Conservation (phyloP, 2,888 invertebrate genomes). For the Watsonalla binaria region DNA sequence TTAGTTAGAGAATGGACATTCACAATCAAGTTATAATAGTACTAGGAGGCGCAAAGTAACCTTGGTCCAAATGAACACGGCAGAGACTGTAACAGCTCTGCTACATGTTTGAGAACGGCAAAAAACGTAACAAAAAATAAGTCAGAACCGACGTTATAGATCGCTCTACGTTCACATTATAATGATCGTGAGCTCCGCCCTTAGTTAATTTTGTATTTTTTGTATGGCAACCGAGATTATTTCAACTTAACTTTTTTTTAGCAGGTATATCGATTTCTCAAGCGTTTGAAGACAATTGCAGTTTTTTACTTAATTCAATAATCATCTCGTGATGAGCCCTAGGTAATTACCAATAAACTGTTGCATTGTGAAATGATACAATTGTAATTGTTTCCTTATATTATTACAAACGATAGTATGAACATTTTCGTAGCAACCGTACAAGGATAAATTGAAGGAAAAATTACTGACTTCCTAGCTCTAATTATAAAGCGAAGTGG, state of each 20-base stretch:
- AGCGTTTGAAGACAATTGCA: conserved; percentile 22
- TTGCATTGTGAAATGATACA: conserved; percentile 48
- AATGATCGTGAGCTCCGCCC: conserved; percentile 64
- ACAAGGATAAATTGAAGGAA: conserved; percentile 21
- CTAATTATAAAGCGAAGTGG: conserved; percentile 21
- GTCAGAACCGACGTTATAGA: conserved; percentile 40
- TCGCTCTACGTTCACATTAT: conserved; percentile 57
- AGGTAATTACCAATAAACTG: conserved; percentile 50
- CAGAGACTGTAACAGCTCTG: conserved; percentile 39
- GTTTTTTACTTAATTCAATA: conserved; percentile 10
- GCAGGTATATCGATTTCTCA: conserved; percentile 44
- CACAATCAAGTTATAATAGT: conserved; percentile 48
- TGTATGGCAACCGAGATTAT: conserved; percentile 33
- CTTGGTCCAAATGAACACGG: conserved; percentile 66
- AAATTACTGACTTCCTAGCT: conserved; percentile 21
- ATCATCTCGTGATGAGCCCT: conserved; percentile 42
- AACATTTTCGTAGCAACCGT: conserved; percentile 3
- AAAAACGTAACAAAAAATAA: conserved; percentile 65
- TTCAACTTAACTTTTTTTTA: conserved; percentile 31
- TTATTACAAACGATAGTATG: conserved; percentile 17
- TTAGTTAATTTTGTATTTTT: conserved; percentile 55
- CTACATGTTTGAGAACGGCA: conserved; percentile 45
- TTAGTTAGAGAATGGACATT: conserved; percentile 47
- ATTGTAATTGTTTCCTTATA: conserved; percentile 57
- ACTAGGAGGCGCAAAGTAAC: conserved; percentile 48